phyloP scores from a whole-genome alignment of 37 sponge, comb jelly and placozoan genomes.

The Agelas oroides region DNA sequence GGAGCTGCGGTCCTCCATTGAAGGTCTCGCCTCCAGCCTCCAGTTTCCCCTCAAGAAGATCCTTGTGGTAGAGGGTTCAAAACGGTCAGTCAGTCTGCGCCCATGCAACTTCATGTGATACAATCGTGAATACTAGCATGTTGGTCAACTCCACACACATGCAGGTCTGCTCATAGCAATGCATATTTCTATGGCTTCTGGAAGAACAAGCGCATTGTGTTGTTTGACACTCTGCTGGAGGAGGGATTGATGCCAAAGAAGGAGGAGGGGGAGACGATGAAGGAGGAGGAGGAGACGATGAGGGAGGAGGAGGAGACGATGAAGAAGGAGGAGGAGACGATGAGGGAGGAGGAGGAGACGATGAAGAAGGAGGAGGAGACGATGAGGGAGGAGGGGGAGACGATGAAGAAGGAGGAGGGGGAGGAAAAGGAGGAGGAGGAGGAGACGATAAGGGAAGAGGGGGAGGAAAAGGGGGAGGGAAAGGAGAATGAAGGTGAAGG shows the following conservation, averaged over 20 bases:
- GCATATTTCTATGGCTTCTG: slow-evolving; percentile 98
- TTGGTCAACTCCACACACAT: background rate
- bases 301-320: background rate
- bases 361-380: background rate
- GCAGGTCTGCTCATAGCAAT: slow-evolving; percentile 94
- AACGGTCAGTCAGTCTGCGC: slow-evolving; percentile 16
- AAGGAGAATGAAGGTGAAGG: too few species aligned
- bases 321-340: background rate
- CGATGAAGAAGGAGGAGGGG: background rate
- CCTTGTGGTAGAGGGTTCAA: slow-evolving; percentile 92
- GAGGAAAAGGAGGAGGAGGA: slow-evolving; percentile 3
- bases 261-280: background rate
- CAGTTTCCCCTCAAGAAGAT: slow-evolving; percentile 93
- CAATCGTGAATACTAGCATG: background rate
- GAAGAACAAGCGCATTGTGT: slow-evolving; percentile 93
- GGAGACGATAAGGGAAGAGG: slow-evolving; percentile 8
- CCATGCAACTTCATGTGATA: background rate
- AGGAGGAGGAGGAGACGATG: background rate
- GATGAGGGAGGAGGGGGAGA: background rate
- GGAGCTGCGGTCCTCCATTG: slow-evolving; percentile 77
- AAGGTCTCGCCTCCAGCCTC: slow-evolving; percentile 69
- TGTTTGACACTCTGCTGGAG: slow-evolving; percentile 95
- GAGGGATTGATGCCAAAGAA: slow-evolving; percentile 52
- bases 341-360: slow-evolving; percentile 18
- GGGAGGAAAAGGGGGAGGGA: slow-evolving; percentile 4